These are phyloP conservation scores for Myotis daubentonii DNA, from an alignment of 2,797 vertebrate genomes.

Conservation along the genomic window DNA sequence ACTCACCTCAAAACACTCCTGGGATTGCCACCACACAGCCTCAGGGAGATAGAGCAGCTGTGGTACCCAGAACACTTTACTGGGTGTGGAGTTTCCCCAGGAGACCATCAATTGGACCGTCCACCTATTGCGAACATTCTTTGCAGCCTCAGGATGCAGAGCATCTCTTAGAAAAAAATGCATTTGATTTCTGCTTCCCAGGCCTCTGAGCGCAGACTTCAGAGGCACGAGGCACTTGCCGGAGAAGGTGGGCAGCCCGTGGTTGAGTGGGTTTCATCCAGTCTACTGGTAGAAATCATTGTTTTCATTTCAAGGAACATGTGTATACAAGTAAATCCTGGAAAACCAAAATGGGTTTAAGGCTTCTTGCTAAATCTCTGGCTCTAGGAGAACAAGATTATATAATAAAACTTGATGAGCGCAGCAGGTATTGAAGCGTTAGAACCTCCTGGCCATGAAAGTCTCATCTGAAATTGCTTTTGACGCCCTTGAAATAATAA, in stretches of 20 bases:
- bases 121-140: background rate
- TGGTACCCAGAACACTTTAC: fast-evolving
- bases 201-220: background rate
- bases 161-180: background rate
- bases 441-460: background rate
- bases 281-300: background rate
- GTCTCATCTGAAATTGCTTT: conserved; percentile 9
- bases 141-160: background rate
- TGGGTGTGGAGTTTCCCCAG: no score
- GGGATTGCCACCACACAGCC: background rate
- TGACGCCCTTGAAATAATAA: background rate
- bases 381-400: conserved; percentile 30
- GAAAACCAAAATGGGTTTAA: background rate
- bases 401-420: conserved; percentile 19
- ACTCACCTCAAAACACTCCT: fast-evolving
- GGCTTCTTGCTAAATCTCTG: background rate
- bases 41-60: fast-evolving
- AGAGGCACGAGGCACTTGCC: background rate
- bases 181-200: background rate
- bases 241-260: background rate
- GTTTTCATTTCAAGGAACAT: background rate
- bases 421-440: background rate
- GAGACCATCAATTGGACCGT: fast-evolving
- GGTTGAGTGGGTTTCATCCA: background rate
- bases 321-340: background rate